These are phyloP conservation scores for Allobates femoralis DNA, from an alignment of 2,797 vertebrate species.

Conservation along the genomic window DNA sequence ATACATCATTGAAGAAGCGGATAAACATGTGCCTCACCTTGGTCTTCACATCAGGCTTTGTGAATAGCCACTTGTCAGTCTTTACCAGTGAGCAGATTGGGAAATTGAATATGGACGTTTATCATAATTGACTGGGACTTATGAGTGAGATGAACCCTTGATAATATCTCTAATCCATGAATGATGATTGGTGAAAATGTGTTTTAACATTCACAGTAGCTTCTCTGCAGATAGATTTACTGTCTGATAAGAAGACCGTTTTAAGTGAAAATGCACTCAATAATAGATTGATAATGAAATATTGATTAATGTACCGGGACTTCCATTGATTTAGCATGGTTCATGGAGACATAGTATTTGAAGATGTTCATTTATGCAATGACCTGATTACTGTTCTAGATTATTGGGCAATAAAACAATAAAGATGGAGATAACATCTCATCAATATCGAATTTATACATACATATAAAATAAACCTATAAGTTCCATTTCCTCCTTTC, in stretches of 20 bases:
- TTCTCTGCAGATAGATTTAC: slow-evolving; percentile 62
- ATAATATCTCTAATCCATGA: slow-evolving; percentile 59
- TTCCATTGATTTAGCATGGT: slow-evolving; percentile 57
- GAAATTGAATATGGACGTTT: slow-evolving; percentile 54
- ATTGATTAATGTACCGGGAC: slow-evolving; percentile 4
- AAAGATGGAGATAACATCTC: neutral
- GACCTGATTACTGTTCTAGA: slow-evolving; percentile 32
- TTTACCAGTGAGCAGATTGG: slow-evolving; percentile 30
- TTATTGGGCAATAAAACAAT: slow-evolving; percentile 31
- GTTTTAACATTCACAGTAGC: slow-evolving; percentile 45
- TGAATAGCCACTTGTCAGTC: slow-evolving; percentile 29
- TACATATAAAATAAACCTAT: neutral
- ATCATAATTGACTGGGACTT: slow-evolving; percentile 60
- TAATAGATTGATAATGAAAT: slow-evolving; percentile 66
- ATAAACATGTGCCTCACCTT: neutral
- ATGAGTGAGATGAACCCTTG: slow-evolving; percentile 53
- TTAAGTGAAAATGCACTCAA: slow-evolving; percentile 59
- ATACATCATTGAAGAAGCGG: neutral
- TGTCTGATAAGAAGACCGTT: slow-evolving; percentile 55
- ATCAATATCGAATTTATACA: neutral
- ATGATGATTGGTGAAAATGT: slow-evolving; percentile 56
- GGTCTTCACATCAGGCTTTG: slow-evolving; percentile 5
- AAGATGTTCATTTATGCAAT: slow-evolving; percentile 33
- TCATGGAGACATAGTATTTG: slow-evolving; percentile 38
- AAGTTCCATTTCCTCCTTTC: neutral